Base-by-base conservation (phyloP, 2,888 invertebrate species). In the Eucriotettix oculatus region DNA sequence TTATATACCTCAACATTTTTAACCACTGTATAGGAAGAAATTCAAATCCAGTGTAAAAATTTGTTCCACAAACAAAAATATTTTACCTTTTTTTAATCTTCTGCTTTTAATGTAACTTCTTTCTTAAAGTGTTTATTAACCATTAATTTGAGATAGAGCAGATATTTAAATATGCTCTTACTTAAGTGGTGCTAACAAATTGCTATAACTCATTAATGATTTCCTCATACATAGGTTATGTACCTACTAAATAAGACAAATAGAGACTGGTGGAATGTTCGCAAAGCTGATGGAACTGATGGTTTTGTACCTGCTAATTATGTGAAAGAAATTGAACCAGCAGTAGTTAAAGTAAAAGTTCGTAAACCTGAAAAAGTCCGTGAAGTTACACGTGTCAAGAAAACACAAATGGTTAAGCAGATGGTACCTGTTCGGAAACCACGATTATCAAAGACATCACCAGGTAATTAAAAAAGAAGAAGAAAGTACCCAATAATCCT, bases 261-360 rank as follows among this genome's bases (percentile, higher is more conserved):
- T 75, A 85, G 88, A 0, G 99, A 99, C 73, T 98, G 98, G 98
- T 99, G 99, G 99, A 92, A 92, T 68, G 91, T 97, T n/a, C 80
- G 94, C 14, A 93, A 93, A 72, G 84, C 86, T 0, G 92, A 91
- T 70, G 89, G 96, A 0, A 83, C 84, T 0, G 97, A 97, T 69
- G 98, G 98, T 1, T 99, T 96, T 74, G 96, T 98, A 7, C 99
- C 99, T 0, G 96, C 95, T 1, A 96, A 94, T 75, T 98, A 98
- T 73, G 92, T 98, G 14, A 82, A 87, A 43, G 94, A 95, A 75
- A 83, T 93, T 56, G 94, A 95, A 66, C 90, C 95, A 0, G 83
- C 93, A 64, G 82, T 91, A 0, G 87, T 90, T 5, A 58, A 63
- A 29, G 63, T 91, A n/a, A 86, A 87, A 73, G 87, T 89, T 2